phyloP scores from a whole-genome alignment of 1,140 invertebrate species.

The Drosophila oshimai region DNA sequence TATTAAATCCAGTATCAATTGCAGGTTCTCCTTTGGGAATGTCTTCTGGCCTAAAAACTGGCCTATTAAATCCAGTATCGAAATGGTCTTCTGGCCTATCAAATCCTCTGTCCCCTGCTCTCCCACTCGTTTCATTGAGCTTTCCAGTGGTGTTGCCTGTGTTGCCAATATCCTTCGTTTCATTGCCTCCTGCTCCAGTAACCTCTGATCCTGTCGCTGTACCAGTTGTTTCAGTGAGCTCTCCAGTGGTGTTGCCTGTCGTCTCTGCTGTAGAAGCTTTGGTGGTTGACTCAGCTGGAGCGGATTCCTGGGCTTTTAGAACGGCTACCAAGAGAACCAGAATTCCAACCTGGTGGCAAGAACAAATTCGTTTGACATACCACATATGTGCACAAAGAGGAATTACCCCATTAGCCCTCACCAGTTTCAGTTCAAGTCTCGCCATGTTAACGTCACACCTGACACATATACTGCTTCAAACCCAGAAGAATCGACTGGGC shows the following conservation, averaged over 20 bases:
- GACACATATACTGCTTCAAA: neutral
- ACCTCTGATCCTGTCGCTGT: neutral
- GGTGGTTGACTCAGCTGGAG: neutral
- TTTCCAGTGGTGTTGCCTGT: no score
- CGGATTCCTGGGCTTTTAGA: neutral
- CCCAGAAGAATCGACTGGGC: slow-evolving; percentile 22
- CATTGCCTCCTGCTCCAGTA: neutral
- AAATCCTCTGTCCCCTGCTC: no score
- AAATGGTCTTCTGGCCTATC: no score
- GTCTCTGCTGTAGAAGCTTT: neutral
- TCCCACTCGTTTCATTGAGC: no score
- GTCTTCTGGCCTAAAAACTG: no score
- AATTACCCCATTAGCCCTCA: neutral
- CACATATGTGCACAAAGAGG: neutral
- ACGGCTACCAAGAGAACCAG: neutral
- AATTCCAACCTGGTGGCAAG: neutral
- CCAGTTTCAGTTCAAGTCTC: slow-evolving; percentile 2
- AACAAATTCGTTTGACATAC: neutral
- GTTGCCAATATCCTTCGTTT: no score
- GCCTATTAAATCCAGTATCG: no score
- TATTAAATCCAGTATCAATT: no score
- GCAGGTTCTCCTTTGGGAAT: no score
- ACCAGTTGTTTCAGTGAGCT: neutral
- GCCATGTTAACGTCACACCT: slow-evolving; percentile 15
- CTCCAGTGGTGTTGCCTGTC: neutral